A percentile compares a stretch with the other conserved stretches of the same genome.
phyloP scores from a whole-genome alignment of 2,888 invertebrate species.

The Allophyes oxyacanthae region DNA sequence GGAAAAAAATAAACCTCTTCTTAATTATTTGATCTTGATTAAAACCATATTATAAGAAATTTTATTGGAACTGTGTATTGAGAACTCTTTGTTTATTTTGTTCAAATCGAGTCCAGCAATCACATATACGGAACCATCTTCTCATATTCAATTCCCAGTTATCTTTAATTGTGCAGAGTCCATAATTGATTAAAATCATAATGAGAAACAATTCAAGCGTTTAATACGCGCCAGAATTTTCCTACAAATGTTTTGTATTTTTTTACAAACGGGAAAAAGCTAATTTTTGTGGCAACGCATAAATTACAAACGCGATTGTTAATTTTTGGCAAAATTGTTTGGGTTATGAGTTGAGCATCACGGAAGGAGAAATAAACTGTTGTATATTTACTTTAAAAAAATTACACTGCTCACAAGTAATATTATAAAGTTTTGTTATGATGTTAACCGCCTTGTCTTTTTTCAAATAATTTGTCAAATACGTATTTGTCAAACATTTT shows the following conservation, averaged over 20 bases:
- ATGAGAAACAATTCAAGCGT: slow-evolving; percentile 58
- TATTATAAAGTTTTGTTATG: too few species aligned
- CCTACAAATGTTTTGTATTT: slow-evolving; percentile 41
- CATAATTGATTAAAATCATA: slow-evolving; percentile 63
- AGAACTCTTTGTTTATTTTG: too few species aligned
- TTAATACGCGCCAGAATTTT: slow-evolving; percentile 59
- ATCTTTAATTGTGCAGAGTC: slow-evolving; percentile 29
- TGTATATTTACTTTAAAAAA: background rate
- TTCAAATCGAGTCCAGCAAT: too few species aligned
- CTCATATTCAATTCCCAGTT: background rate
- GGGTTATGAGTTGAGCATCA: background rate
- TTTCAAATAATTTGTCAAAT: too few species aligned
- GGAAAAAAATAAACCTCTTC: too few species aligned
- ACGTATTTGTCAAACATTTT: too few species aligned
- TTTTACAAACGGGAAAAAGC: slow-evolving; percentile 43
- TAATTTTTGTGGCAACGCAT: slow-evolving; percentile 47
- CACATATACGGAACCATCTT: slow-evolving; percentile 8
- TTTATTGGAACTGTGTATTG: too few species aligned
- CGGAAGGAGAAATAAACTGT: slow-evolving; percentile 4
- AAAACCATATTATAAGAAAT: too few species aligned
- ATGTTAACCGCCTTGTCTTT: too few species aligned
- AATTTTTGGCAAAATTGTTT: slow-evolving; percentile 22
- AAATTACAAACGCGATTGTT: slow-evolving; percentile 28
- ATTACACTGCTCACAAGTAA: too few species aligned
- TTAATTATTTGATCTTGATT: too few species aligned